A percentile compares a stretch with the other conserved stretches of the same genome.
These are phyloP conservation scores for Apotomis capreana DNA, from an alignment of 2,888 invertebrate species.

Conservation along the genomic window DNA sequence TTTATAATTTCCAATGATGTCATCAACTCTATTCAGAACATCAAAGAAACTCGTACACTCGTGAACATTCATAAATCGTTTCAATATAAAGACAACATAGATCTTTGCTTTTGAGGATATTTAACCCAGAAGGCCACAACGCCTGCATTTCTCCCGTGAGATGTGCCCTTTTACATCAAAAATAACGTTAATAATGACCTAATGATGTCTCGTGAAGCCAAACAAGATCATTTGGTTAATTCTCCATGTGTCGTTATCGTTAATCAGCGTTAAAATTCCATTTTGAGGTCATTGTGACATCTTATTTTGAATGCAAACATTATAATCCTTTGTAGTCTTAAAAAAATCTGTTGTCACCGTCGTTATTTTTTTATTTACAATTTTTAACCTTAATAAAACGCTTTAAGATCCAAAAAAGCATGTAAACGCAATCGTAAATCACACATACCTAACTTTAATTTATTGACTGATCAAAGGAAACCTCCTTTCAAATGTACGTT, in stretches of 20 bases:
- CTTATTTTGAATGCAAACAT: constrained; percentile 35
- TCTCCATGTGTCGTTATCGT: constrained; percentile 17
- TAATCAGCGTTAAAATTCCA: constrained; percentile 23
- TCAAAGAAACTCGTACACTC: constrained; percentile 26
- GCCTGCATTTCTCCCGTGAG: not conserved
- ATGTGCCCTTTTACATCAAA: not conserved
- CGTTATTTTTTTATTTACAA: not conserved
- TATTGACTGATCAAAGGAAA: constrained; percentile 38
- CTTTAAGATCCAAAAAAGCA: not conserved
- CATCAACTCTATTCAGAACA: constrained; percentile 19
- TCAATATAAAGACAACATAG: constrained; percentile 27
- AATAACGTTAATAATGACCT: not conserved
- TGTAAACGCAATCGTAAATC: not conserved
- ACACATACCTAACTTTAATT: constrained; percentile 32
- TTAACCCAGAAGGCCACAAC: not conserved
- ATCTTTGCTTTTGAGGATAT: not conserved
- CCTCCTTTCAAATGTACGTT: constrained; percentile 1
- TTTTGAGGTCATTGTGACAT: constrained; percentile 24
- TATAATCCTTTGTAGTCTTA: constrained; percentile 31
- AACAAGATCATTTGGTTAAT: constrained; percentile 23
- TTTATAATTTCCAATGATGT: constrained; percentile 2
- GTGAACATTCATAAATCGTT: constrained; percentile 4
- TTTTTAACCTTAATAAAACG: not conserved
- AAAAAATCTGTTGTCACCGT: constrained; percentile 34
- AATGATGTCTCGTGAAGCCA: not conserved